These are phyloP conservation scores for Hylaeus anthracinus DNA, from an alignment of 1,140 invertebrate species.

Conservation along the genomic window DNA sequence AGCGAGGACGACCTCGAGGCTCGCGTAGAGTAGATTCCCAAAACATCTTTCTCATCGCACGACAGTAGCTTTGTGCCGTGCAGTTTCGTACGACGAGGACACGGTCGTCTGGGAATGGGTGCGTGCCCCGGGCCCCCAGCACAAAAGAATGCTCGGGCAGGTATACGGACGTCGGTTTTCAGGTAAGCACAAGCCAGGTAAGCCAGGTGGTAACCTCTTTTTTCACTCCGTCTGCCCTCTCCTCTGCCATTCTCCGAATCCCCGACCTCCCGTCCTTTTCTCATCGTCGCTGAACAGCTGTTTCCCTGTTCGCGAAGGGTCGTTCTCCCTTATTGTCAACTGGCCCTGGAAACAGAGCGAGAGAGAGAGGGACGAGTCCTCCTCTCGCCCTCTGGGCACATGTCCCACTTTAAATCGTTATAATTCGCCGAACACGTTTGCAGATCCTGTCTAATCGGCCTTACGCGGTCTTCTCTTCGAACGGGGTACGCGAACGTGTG, in stretches of 20 bases:
- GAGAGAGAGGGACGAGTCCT: conserved; percentile 28
- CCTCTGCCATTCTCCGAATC: conserved; percentile 47
- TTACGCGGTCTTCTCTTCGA: neutral
- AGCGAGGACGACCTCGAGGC: neutral
- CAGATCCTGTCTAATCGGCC: conserved; percentile 56
- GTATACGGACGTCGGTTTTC: conserved; percentile 70
- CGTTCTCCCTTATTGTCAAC: conserved; percentile 75
- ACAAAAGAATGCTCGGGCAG: conserved; percentile 75
- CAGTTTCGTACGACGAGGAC: conserved; percentile 44
- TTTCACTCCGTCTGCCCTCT: conserved; percentile 59
- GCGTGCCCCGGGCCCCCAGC: conserved; percentile 35
- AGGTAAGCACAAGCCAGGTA: conserved; percentile 76
- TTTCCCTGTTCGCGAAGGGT: conserved; percentile 73
- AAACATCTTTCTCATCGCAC: conserved; percentile 34
- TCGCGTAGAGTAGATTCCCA: conserved; percentile 45
- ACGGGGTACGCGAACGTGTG: neutral
- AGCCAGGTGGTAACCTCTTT: conserved; percentile 79
- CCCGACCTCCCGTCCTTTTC: conserved; percentile 53
- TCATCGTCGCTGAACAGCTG: conserved; percentile 76
- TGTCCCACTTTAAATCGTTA: conserved; percentile 72
- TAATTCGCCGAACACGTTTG: conserved; percentile 63
- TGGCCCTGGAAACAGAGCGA: conserved; percentile 22
- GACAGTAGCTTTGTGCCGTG: conserved; percentile 29
- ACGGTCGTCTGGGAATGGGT: conserved; percentile 53
- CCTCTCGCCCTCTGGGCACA: conserved; percentile 32